These are phyloP conservation scores for Sceloporus undulatus DNA, from an alignment of 2,113 vertebrate genomes.

Conservation along the genomic window DNA sequence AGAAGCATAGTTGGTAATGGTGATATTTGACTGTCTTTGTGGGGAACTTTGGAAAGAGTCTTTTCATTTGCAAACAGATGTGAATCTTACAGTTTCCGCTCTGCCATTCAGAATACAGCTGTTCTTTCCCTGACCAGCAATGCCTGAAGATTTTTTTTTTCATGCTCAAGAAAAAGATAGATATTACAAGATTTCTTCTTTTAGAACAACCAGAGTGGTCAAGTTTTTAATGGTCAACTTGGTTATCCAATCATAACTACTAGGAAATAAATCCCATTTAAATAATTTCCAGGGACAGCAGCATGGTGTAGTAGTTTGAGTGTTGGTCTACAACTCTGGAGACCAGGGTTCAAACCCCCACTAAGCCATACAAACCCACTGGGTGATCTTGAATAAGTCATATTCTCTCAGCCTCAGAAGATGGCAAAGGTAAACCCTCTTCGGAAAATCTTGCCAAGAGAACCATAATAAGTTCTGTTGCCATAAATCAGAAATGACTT, in stretches of 20 bases:
- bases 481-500: no score
- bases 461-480: no score
- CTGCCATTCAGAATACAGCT: neutral
- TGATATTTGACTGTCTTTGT: constrained; percentile 23
- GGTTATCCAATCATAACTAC: neutral
- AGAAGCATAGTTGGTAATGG: neutral
- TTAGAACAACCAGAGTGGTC: neutral
- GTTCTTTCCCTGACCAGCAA: neutral
- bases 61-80: constrained; percentile 35
- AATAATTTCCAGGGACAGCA: neutral
- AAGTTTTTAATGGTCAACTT: neutral
- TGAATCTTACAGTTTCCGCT: neutral
- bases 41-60: neutral
- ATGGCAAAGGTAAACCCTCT: no score
- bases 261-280: neutral
- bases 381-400: no score
- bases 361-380: no score
- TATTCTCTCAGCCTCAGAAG: no score
- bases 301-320: no score
- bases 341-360: no score
- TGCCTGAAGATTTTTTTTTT: neutral
- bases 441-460: no score
- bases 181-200: neutral
- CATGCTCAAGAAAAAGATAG: neutral
- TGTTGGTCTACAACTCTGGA: no score